Evolutionary conservation across 2,113 vertebrate species (phyloP).

Genomic region (Rhinolophus ferrumequinum): DNA sequence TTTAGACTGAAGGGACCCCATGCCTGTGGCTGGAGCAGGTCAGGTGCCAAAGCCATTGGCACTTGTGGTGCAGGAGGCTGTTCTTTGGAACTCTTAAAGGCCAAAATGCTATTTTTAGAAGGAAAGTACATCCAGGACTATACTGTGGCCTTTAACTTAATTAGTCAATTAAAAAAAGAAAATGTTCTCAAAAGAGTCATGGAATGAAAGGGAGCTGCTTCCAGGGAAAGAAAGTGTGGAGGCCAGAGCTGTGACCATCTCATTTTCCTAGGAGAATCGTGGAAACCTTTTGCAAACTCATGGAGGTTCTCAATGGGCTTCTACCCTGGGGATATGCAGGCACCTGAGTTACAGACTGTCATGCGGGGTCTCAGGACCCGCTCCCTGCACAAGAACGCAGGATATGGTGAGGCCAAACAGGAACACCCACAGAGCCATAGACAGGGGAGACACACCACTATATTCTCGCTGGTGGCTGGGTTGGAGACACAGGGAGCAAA

Average conservation of each 20-base stretch:
- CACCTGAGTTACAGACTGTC: neutral
- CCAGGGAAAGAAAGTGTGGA: neutral
- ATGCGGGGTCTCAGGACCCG: too few species aligned
- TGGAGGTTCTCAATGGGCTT: neutral
- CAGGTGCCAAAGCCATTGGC: slow-evolving; percentile 9
- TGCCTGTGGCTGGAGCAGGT: neutral
- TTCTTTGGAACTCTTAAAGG: slow-evolving; percentile 72
- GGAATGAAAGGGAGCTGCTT: slow-evolving; percentile 61
- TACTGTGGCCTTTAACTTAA: slow-evolving; percentile 73
- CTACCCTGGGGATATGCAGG: neutral
- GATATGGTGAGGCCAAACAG: too few species aligned
- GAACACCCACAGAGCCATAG: too few species aligned
- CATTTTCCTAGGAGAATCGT: neutral
- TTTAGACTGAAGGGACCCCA: slow-evolving; percentile 47
- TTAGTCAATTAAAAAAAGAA: slow-evolving; percentile 76
- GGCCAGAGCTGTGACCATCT: neutral
- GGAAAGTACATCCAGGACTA: slow-evolving; percentile 50
- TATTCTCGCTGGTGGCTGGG: too few species aligned
- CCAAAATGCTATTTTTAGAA: slow-evolving; percentile 68
- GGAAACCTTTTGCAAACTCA: neutral
- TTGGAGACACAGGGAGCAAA: too few species aligned
- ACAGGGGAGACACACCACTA: too few species aligned
- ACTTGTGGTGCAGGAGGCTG: neutral
- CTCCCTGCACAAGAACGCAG: too few species aligned
- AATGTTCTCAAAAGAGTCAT: slow-evolving; percentile 28